Conservation (phyloP, 2,888 invertebrate genomes). For the Tetanocera ferruginea region DNA sequence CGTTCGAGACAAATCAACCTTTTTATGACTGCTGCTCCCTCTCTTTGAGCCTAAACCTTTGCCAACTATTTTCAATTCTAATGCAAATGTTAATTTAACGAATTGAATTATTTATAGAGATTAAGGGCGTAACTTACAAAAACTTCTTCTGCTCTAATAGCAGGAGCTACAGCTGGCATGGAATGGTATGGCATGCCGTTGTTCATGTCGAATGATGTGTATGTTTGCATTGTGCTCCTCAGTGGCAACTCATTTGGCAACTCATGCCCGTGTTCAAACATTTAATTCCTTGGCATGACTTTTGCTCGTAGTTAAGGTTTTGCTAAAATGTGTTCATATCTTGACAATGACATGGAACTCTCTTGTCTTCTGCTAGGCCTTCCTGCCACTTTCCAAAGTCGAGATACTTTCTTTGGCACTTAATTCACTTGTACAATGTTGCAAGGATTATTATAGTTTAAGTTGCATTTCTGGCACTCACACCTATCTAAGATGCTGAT, state of each 20-base stretch:
- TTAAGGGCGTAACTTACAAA: conserved; percentile 15
- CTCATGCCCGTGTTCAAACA: neutral
- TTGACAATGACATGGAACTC: neutral
- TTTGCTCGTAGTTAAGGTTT: neutral
- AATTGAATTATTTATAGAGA: conserved; percentile 35
- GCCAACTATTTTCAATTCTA: conserved; percentile 23
- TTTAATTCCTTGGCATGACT: conserved; percentile 16
- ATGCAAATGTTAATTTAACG: conserved; percentile 31
- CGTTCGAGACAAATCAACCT: neutral
- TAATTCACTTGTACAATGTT: no score
- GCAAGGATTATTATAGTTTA: neutral
- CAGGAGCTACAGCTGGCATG: neutral
- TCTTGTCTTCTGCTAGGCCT: neutral
- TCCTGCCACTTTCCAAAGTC: neutral
- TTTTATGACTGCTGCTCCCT: neutral
- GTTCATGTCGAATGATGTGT: neutral
- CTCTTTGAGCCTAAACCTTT: neutral
- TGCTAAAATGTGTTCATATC: neutral
- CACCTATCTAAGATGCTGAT: no score
- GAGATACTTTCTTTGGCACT: neutral
- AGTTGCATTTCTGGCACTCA: neutral
- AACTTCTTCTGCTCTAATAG: neutral
- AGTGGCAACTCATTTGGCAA: neutral
- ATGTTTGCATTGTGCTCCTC: no score
- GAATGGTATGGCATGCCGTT: neutral